Base-by-base conservation (phyloP, 2,113 vertebrate genomes). In the Glaucomys volans region DNA sequence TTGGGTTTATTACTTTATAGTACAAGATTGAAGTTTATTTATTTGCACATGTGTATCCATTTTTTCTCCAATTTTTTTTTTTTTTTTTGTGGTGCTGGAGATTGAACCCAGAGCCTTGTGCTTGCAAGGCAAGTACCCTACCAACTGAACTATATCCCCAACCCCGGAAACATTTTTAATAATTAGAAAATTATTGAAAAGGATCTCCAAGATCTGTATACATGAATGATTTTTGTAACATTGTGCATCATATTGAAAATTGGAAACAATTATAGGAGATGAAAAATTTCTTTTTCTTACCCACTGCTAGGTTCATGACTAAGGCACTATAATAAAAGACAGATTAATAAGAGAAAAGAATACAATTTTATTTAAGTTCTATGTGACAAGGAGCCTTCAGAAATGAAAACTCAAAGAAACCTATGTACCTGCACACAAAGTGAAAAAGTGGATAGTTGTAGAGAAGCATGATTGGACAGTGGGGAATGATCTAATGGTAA, bases 151-250 rank as follows among this genome's bases (percentile, higher is more conserved):
- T n/a, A n/a, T n/a, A n/a, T n/a, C n/a, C n/a, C n/a, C n/a, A n/a
- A n/a, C n/a, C n/a, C n/a, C n/a, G n/a, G n/a, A n/a, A 32, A 32
- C n/a, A 54, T 59, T 91, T 93, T 79, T 16, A 40, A 50, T 50
- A 95, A 71, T 77, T 90, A 90, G 79, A 79, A 87, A 77, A 35
- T 18, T 50, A 87, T 54, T 26, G 8, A 84, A 75, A 82, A 95
- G 1, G 1, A 24, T 20, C 5, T 8, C 22, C 7, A 67, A 93
- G 20, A 59, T 75, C 8, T 12, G 16, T 37, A 52, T 84, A 3
- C 10, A 93, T 42, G 11, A 1, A 50, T 85, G 24, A 52, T 40
- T 47, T 26, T 37, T 82, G 54, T 83, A 85, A 64, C 35, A 57
- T 14, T 79, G 4, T 52, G 44, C 85, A 37, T 50, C 59, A 50